phyloP scores from a whole-genome alignment of 2,797 vertebrate species.

The Halcyon smyrnensis region DNA sequence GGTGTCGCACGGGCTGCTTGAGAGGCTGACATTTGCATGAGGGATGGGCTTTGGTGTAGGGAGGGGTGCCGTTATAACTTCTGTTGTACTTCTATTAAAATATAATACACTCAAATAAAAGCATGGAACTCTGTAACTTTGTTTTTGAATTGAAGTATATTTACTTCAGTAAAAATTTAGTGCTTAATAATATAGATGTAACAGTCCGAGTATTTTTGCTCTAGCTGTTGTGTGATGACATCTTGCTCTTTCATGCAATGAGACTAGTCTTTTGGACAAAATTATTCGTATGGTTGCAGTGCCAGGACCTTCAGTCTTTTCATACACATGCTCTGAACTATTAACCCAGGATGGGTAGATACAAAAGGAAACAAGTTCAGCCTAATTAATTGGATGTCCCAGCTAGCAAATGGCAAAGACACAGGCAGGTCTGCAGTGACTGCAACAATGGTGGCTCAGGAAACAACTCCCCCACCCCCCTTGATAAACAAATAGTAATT shows the following conservation, averaged over 20 bases:
- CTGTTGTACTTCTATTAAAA: not conserved
- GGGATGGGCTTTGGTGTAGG: not conserved
- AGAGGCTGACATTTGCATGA: not conserved
- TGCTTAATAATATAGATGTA: not conserved
- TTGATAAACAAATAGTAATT: not conserved
- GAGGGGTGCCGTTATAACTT: not conserved
- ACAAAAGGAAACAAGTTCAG: not conserved
- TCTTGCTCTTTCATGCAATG: not conserved
- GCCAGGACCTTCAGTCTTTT: not conserved
- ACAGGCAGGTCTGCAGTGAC: not conserved
- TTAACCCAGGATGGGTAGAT: not conserved
- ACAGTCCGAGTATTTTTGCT: not conserved
- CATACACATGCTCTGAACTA: not conserved
- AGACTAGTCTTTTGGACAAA: not conserved
- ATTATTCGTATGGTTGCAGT: not conserved
- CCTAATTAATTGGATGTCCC: not conserved
- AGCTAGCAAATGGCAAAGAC: not conserved
- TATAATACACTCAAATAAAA: not conserved
- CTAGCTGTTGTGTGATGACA: not conserved
- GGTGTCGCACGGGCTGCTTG: not conserved
- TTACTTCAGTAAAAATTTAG: not conserved
- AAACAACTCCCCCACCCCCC: not conserved
- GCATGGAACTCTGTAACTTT: not conserved
- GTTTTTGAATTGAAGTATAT: not conserved
- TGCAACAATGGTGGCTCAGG: not conserved